These are phyloP conservation scores for Argentina silus DNA, from an alignment of 2,797 vertebrate genomes.

Conservation along the genomic window DNA sequence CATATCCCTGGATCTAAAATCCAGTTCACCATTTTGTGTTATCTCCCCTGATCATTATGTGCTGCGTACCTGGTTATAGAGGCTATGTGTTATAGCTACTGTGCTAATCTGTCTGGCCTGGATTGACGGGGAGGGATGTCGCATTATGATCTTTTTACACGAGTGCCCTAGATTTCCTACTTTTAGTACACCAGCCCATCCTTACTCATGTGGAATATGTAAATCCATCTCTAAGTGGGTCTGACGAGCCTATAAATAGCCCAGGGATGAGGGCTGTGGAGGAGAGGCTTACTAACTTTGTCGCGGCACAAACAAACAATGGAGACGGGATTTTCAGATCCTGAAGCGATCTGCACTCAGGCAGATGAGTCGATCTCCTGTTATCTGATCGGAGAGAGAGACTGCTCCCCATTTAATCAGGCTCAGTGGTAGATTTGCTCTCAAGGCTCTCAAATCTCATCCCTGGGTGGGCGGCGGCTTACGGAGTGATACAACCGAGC, in stretches of 20 bases:
- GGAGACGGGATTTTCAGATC: slow-evolving; percentile 16
- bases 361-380: slow-evolving; percentile 37
- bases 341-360: slow-evolving; percentile 39
- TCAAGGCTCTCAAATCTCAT: slow-evolving; percentile 22
- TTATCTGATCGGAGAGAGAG: slow-evolving; percentile 45
- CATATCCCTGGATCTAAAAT: background rate
- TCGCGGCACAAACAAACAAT: slow-evolving; percentile 1
- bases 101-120: background rate
- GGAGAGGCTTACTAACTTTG: slow-evolving; percentile 25
- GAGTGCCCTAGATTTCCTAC: background rate
- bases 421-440: slow-evolving; percentile 30
- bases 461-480: no score
- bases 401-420: slow-evolving; percentile 43
- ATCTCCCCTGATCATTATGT: background rate
- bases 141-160: background rate
- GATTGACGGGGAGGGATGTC: background rate
- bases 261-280: background rate
- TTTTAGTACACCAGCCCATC: background rate
- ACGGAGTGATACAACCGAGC: no score
- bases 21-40: background rate
- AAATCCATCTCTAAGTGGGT: background rate
- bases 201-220: background rate
- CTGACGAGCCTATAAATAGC: slow-evolving; percentile 10
- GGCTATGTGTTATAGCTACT: background rate
- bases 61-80: background rate